Evolutionary conservation across 2,113 vertebrate genomes (phyloP).

Genomic region (Perccottus glenii): DNA sequence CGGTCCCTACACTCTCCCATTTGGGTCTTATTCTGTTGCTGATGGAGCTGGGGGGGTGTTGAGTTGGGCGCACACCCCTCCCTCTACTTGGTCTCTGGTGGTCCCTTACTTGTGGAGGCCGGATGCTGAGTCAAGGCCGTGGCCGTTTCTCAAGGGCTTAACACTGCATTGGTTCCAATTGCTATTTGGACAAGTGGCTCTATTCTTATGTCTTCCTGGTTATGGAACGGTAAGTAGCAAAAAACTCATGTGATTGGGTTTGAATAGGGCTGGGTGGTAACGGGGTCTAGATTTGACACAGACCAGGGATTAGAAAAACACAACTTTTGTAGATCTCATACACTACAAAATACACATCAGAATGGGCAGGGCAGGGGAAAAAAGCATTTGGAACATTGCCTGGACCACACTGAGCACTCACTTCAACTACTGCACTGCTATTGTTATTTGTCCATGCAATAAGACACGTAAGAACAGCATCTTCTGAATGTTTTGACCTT

Average conservation of each 20-base stretch:
- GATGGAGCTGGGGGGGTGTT: conserved; percentile 79
- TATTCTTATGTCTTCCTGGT: conserved; percentile 89
- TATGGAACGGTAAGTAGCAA: conserved; percentile 91
- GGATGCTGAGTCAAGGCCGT: conserved; percentile 82
- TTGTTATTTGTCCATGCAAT: too few relatives aligned
- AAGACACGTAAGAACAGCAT: too few relatives aligned
- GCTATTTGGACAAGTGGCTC: conserved; percentile 92
- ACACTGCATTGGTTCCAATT: conserved; percentile 86
- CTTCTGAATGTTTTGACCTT: too few relatives aligned
- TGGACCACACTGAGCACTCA: not conserved
- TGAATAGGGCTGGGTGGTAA: conserved; percentile 70
- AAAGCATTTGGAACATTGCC: not conserved
- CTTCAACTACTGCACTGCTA: too few relatives aligned
- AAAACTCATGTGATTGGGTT: conserved; percentile 84
- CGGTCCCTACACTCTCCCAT: conserved; percentile 76
- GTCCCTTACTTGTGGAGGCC: conserved; percentile 85
- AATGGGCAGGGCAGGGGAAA: not conserved
- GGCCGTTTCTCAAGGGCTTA: conserved; percentile 84
- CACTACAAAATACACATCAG: not conserved
- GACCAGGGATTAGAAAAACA: conserved; percentile 19
- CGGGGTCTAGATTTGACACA: conserved; percentile 53
- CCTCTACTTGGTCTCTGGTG: conserved; percentile 82
- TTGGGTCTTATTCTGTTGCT: conserved; percentile 85
- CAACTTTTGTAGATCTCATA: not conserved
- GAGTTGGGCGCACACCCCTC: conserved; percentile 76